phyloP scores from a whole-genome alignment of 1,140 invertebrate species.

The Bombus waltoni region DNA sequence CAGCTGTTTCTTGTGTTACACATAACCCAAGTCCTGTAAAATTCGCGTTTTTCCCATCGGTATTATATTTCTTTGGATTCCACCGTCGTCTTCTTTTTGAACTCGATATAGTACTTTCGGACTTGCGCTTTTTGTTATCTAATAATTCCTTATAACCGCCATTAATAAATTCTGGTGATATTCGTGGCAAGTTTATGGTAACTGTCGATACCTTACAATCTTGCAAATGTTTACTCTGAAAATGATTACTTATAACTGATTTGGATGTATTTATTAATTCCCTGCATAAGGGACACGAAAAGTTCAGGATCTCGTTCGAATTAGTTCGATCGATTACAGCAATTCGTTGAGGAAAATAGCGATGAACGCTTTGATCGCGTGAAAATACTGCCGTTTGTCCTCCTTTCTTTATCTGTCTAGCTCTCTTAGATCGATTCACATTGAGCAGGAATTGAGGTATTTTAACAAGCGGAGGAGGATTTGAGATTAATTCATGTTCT shows the following conservation, averaged over 20 bases:
- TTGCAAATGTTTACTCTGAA: conserved; percentile 68
- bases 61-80: conserved; percentile 67
- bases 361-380: neutral
- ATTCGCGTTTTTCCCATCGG: conserved; percentile 43
- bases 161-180: conserved; percentile 70
- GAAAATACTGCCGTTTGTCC: neutral
- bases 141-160: conserved; percentile 66
- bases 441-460: conserved; percentile 47
- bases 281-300: conserved; percentile 77
- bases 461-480: conserved; percentile 55
- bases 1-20: conserved; percentile 71
- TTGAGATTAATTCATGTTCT: neutral
- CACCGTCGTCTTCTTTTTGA: conserved; percentile 70
- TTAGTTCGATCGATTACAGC: conserved; percentile 71
- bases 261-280: conserved; percentile 75
- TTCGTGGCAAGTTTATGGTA: conserved; percentile 54
- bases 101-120: conserved; percentile 29
- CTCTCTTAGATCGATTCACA: neutral
- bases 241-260: conserved; percentile 70
- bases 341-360: conserved; percentile 61
- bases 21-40: conserved; percentile 68
- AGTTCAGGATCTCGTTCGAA: conserved; percentile 58
- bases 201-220: conserved; percentile 70
- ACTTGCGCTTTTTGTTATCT: conserved; percentile 68
- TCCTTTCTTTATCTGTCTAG: neutral